Evolutionary conservation across 2,888 invertebrate species (phyloP), one percentile per base, ranked within the genome.

Genomic region (Lordiphosa fenestrarum): DNA sequence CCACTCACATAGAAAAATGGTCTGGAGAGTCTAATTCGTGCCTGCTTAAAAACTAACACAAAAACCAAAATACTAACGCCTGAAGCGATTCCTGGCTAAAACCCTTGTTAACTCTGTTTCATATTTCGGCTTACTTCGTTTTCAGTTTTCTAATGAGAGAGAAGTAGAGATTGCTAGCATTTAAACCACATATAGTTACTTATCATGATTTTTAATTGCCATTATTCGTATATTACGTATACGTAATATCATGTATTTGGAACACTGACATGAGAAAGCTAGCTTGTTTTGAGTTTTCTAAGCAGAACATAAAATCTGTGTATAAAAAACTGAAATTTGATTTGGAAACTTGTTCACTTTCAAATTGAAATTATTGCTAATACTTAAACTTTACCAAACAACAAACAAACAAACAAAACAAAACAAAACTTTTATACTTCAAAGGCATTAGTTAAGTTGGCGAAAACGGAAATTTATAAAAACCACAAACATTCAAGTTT

Each of bases 121-220:
- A 9, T 30, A 9, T 30, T 30, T 30, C 30, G 30, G 30, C 30
- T 30, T 30, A 30, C 30, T 30, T 30, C 30, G 30, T 30, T 30
- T 46, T 58, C 13, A 37, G 40, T 58, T 47, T 36, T 46, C 38
- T 42, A 66, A 76, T 66, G 83, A 81, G 80, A 81, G 80, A 81
- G 80, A 81, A 53, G 80, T 81, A 81, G 80, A 83, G 83, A 81
- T 81, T 81, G 80, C 74, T 83, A 81, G 83, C 69, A 70, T 72
- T 80, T 73, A 82, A 81, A 69, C 62, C 41, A n/a, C 15, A 37
- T 72, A 60, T 56, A 64, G 72, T 61, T 38, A 59, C 53, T 53
- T 47, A 35, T 30, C 47, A 56, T 47, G 19, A 44, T 44, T 25
- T 21, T 61, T 48, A 33, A 53, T 59, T 50, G 54, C 55, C 59